Percentiles rank a stretch among this genome's conserved stretches.
Conservation (phyloP, 1,140 invertebrate genomes). For the Harpegnathos saltator region DNA sequence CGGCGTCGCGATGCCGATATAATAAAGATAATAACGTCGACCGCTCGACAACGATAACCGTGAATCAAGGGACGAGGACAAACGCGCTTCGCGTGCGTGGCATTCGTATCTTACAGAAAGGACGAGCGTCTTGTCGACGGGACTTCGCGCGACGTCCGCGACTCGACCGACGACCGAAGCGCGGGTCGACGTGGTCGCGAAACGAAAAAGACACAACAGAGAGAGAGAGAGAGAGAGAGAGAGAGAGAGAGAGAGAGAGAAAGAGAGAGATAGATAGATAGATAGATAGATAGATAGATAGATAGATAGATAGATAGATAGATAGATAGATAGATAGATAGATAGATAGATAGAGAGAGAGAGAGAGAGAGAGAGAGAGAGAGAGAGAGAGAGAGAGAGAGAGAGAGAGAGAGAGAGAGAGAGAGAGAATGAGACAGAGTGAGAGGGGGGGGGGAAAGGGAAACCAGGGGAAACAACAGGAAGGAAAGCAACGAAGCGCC, state of each 20-base stretch:
- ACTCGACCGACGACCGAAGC: conserved; percentile 34
- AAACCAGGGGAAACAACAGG: not conserved
- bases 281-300: not conserved
- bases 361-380: not conserved
- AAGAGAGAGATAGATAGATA: not conserved
- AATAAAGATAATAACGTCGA: conserved; percentile 75
- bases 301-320: not conserved
- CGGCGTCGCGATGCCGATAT: conserved; percentile 51
- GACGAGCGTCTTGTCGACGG: not conserved
- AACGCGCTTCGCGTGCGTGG: conserved; percentile 23
- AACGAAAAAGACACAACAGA: conserved; percentile 14
- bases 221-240: not conserved
- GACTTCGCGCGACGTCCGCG: conserved; percentile 16
- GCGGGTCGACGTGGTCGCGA: not conserved
- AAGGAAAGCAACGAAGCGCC: conserved; percentile 25
- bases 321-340: not conserved
- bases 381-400: not conserved
- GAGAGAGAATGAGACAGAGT: too few relatives aligned
- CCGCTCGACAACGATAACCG: conserved; percentile 70
- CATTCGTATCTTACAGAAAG: conserved; percentile 66
- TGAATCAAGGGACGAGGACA: conserved; percentile 57
- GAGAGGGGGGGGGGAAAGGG: too few relatives aligned
- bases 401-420: conserved; percentile 2
- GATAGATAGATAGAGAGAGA: conserved; percentile 14
- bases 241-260: conserved; percentile 2